Percentiles rank a stretch among this genome's conserved stretches.
These are phyloP conservation scores for Formicarius rufipectus DNA, from an alignment of 2,113 vertebrate species.

Conservation along the genomic window DNA sequence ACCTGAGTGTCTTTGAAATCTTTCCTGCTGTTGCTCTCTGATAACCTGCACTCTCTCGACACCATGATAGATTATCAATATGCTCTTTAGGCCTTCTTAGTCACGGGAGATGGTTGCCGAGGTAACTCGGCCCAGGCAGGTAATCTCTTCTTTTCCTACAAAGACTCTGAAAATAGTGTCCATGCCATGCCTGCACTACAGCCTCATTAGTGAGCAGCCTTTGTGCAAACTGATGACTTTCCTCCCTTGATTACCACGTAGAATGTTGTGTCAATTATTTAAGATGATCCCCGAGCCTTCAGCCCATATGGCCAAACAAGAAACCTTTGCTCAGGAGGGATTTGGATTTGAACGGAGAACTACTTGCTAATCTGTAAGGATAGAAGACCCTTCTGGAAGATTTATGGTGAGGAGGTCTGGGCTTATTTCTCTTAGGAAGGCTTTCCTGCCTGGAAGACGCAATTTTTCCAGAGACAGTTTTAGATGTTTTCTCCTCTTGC, in stretches of 20 bases:
- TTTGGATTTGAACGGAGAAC: neutral
- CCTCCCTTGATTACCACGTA: conserved; percentile 25
- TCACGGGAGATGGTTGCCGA: conserved; percentile 82
- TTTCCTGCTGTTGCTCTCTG: conserved; percentile 78
- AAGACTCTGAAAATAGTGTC: conserved; percentile 74
- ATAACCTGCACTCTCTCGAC: conserved; percentile 80
- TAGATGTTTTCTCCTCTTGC: neutral
- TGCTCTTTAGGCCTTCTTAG: conserved; percentile 81
- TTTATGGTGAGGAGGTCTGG: neutral
- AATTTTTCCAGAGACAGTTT: neutral
- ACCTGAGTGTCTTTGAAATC: conserved; percentile 76
- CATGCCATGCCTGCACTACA: conserved; percentile 17
- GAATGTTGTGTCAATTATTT: neutral
- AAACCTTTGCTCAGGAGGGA: neutral
- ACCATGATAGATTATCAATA: conserved; percentile 93
- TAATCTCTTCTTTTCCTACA: conserved; percentile 68
- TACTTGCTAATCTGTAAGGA: neutral
- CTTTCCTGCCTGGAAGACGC: neutral
- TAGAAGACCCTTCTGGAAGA: neutral
- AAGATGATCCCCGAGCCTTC: neutral
- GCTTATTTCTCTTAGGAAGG: neutral
- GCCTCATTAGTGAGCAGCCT: conserved; percentile 38
- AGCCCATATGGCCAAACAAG: neutral
- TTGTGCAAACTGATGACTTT: conserved; percentile 44
- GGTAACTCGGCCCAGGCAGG: conserved; percentile 81